A percentile compares a stretch with the other conserved stretches of the same genome.
Evolutionary conservation across 2,797 vertebrate species (phyloP).

Genomic region (Enteromius thamalakanensis): DNA sequence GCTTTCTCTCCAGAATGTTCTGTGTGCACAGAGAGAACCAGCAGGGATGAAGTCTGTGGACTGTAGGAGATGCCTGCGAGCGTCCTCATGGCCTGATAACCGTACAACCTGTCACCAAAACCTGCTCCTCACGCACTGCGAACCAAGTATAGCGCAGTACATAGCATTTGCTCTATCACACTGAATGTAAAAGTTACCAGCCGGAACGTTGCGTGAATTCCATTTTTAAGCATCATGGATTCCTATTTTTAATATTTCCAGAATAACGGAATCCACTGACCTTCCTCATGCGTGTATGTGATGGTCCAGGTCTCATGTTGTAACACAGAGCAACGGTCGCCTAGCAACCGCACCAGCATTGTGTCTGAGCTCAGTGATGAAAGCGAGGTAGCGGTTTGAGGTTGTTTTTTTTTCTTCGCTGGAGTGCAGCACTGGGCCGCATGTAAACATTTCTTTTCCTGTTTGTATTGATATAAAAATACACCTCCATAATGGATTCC

Average conservation of each 20-base stretch:
- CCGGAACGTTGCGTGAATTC: not conserved
- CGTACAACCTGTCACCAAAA: constrained; percentile 50
- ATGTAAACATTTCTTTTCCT: constrained; percentile 35
- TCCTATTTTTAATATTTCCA: constrained; percentile 17
- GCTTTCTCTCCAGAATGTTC: constrained; percentile 39
- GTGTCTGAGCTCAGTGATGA: constrained; percentile 55
- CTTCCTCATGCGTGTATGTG: constrained; percentile 39
- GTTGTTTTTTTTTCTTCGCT: constrained; percentile 11
- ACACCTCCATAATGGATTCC: constrained; percentile 29
- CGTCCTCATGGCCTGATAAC: constrained; percentile 56
- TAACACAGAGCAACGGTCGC: constrained; percentile 61
- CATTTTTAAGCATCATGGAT: not conserved
- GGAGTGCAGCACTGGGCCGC: constrained; percentile 41
- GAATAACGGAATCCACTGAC: constrained; percentile 23
- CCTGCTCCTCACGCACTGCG: constrained; percentile 30
- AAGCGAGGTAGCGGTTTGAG: constrained; percentile 50
- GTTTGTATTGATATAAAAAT: constrained; percentile 30
- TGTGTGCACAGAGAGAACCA: constrained; percentile 36
- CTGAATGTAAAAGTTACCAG: constrained; percentile 4
- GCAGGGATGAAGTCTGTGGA: constrained; percentile 40
- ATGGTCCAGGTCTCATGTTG: constrained; percentile 48
- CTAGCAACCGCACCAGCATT: constrained; percentile 62
- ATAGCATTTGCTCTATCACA: constrained; percentile 9
- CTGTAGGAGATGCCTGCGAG: constrained; percentile 54
- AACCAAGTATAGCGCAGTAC: constrained; percentile 25